phyloP scores from a whole-genome alignment of 2,113 vertebrate genomes.

The Psammodynastes pulverulentus region DNA sequence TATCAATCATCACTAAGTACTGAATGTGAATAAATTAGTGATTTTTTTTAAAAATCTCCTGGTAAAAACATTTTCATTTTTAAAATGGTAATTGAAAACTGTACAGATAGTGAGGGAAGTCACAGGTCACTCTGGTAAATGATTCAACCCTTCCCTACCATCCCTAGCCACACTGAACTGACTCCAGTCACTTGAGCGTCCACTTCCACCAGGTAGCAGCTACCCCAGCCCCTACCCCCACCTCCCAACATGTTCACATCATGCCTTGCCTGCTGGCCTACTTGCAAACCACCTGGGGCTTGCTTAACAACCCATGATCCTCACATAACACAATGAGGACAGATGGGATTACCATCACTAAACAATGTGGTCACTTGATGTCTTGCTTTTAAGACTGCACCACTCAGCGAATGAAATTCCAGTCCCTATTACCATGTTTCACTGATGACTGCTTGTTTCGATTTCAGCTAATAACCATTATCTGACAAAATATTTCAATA shows the following conservation, averaged over 20 bases:
- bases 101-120: not conserved
- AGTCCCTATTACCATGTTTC: not conserved
- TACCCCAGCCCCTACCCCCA: not conserved
- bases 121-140: not conserved
- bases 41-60: not conserved
- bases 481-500: not conserved
- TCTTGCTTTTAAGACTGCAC: not conserved
- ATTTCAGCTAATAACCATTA: not conserved
- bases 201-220: not conserved
- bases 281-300: not conserved
- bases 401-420: not conserved
- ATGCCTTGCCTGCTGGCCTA: not conserved
- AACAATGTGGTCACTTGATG: not conserved
- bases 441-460: not conserved
- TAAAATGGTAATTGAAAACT: not conserved
- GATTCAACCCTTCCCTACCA: not conserved
- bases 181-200: not conserved
- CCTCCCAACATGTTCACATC: not conserved
- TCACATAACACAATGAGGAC: not conserved
- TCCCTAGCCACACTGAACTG: not conserved
- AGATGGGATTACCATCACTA: not conserved
- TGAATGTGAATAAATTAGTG: not conserved
- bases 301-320: not conserved
- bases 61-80: not conserved
- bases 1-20: not conserved